Conservation (phyloP, 30 jellyfish, hydroid and myxozoan genomes). For the Aurelia aurita region DNA sequence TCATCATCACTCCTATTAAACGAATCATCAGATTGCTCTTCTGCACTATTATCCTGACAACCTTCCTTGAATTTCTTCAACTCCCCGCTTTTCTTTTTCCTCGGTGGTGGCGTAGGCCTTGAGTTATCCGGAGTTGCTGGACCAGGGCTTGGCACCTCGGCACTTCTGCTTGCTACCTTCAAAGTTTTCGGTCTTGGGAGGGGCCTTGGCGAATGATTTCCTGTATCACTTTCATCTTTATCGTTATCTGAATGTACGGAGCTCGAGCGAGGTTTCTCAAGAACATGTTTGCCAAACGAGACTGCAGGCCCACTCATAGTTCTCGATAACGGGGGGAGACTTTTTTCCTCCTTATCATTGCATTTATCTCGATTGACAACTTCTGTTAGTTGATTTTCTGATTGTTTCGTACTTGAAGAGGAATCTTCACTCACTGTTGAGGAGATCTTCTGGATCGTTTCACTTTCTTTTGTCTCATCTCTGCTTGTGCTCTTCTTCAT, state of each 20-base stretch:
- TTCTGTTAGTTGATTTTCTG: too few species aligned
- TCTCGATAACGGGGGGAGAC: constrained; percentile 13
- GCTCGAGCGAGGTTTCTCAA: constrained; percentile 35
- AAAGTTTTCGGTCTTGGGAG: constrained; percentile 44
- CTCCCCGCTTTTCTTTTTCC: constrained; percentile 9
- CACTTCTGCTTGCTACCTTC: background rate
- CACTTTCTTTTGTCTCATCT: background rate
- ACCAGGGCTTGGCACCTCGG: too few species aligned
- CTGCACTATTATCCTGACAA: too few species aligned
- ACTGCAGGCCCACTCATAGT: constrained; percentile 63
- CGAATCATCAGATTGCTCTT: too few species aligned
- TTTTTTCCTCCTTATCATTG: background rate
- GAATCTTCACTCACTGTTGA: background rate
- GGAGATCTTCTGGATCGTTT: background rate
- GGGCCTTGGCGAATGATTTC: constrained; percentile 40
- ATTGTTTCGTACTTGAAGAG: too few species aligned
- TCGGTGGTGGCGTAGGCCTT: constrained; percentile 62
- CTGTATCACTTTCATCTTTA: background rate
- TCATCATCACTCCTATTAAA: too few species aligned
- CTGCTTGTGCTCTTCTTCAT: constrained; percentile 1
- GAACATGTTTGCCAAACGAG: background rate
- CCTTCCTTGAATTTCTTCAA: background rate
- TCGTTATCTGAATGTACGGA: constrained; percentile 36
- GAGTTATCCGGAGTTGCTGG: background rate
- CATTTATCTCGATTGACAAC: background rate